Evolutionary conservation across 1,140 invertebrate genomes (phyloP).

Genomic region (Pachypeltis micranthus): DNA sequence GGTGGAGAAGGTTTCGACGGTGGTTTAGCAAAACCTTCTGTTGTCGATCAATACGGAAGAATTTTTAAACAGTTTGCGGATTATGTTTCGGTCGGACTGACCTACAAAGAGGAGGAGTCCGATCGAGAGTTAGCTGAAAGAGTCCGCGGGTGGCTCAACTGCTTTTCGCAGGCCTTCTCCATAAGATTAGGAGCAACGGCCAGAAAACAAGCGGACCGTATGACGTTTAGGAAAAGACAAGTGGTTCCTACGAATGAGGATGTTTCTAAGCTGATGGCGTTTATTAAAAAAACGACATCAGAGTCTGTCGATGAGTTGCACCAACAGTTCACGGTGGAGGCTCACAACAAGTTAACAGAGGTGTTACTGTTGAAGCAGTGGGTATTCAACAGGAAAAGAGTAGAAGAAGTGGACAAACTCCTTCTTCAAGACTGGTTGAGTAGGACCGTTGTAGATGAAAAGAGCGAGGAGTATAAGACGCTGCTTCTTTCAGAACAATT

Average conservation of each 20-base stretch:
- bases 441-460: neutral
- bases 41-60: no score
- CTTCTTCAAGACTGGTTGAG: neutral
- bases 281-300: neutral
- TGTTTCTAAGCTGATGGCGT: neutral
- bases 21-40: no score
- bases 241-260: neutral
- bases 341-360: neutral
- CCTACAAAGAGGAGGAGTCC: no score
- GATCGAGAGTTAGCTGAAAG: no score
- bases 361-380: neutral
- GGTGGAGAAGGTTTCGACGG: no score
- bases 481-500: neutral
- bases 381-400: neutral
- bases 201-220: neutral
- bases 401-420: neutral
- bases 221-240: neutral
- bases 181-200: no score
- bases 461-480: neutral
- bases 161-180: no score
- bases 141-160: no score
- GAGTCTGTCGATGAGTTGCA: neutral
- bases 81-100: no score
- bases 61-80: no score
- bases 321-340: neutral